Evolutionary conservation across 2,113 vertebrate species (phyloP).

Genomic region (Halichoeres trimaculatus): DNA sequence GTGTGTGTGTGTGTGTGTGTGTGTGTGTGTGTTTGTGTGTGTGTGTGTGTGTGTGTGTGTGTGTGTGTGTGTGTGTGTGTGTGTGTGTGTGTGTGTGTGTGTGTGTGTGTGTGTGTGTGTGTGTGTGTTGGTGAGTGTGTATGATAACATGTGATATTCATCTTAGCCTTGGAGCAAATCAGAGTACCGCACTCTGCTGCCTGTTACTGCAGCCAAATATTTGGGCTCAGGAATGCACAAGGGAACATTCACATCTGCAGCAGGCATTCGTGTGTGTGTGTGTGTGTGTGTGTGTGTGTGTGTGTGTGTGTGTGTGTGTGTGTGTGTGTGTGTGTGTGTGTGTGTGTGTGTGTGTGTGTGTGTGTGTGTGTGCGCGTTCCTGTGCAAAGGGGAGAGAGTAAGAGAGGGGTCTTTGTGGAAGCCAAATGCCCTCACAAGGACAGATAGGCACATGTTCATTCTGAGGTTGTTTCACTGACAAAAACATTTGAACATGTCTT

Average conservation of each 20-base stretch:
- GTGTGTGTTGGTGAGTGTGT: slow-evolving; percentile 4
- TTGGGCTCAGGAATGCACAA: slow-evolving; percentile 66
- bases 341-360: background rate
- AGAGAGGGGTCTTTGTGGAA: slow-evolving; percentile 36
- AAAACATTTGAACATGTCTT: slow-evolving; percentile 5
- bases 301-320: slow-evolving; percentile 32
- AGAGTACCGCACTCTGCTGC: slow-evolving; percentile 50
- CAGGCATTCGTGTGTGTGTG: slow-evolving; percentile 41
- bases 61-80: slow-evolving; percentile 6
- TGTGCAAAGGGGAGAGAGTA: background rate
- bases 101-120: background rate
- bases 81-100: too few species aligned
- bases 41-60: slow-evolving; percentile 5
- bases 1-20: slow-evolving; percentile 2
- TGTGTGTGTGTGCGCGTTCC: too few species aligned
- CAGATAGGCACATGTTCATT: slow-evolving; percentile 34
- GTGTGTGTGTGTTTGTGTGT: slow-evolving; percentile 3
- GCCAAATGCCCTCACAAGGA: slow-evolving; percentile 52
- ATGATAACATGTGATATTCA: slow-evolving; percentile 72
- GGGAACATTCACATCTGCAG: slow-evolving; percentile 67
- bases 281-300: slow-evolving; percentile 29
- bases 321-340: background rate
- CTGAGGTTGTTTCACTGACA: slow-evolving; percentile 46
- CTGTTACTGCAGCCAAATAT: slow-evolving; percentile 66
- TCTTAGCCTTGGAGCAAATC: slow-evolving; percentile 60